Evolutionary conservation across 1,140 invertebrate species (phyloP), one percentile per base, ranked within the genome.

Genomic region (Dinothrombium tinctorium): DNA sequence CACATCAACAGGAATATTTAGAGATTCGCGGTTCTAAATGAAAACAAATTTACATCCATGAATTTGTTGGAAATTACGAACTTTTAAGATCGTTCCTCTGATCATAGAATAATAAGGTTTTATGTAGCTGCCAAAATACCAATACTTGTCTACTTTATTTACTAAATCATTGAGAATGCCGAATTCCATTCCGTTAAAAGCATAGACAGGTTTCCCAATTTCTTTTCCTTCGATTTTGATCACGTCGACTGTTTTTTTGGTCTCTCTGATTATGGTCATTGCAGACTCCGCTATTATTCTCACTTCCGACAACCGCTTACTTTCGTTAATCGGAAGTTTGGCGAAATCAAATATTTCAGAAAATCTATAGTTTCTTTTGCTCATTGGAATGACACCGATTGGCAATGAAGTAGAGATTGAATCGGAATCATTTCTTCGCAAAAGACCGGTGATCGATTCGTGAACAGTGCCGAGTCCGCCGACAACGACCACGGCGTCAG

Each of bases 381-480:
- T 17, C 2, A n/a, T 21, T 9, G 33, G 33, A 19, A 36, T 32
- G n/a, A 31, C 19, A 20, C 12, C 21, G 14, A 32, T 14, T 5
- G 29, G 19, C 21, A 31, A 31, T n/a, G n/a, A n/a, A 3, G 19
- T 23, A 19, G 12, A 14, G 2, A 19, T 40, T 6, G 12, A 14
- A 39, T 58, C 61, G 26, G 66, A 20, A 53, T 76, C 71, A 41
- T 67, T 63, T 52, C 74, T 60, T 49, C 78, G 64, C 42, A 84
- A 58, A 17, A 83, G 56, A 24, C 79, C 73, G 56, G 66, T 77
- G 20, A 76, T 58, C 47, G 80, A 76, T 62, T 95, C 87, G 12
- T 78, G 75, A 1, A 90, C 52, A 7, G 84, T 89, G 11, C 86
- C 87, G 69, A 90, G 81, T 21, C 87, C 87, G 17, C 87, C 86